Evolutionary conservation across 2,888 invertebrate species (phyloP), one percentile per base, ranked within the genome.

Genomic region (Caenorhabditis sulstoni): DNA sequence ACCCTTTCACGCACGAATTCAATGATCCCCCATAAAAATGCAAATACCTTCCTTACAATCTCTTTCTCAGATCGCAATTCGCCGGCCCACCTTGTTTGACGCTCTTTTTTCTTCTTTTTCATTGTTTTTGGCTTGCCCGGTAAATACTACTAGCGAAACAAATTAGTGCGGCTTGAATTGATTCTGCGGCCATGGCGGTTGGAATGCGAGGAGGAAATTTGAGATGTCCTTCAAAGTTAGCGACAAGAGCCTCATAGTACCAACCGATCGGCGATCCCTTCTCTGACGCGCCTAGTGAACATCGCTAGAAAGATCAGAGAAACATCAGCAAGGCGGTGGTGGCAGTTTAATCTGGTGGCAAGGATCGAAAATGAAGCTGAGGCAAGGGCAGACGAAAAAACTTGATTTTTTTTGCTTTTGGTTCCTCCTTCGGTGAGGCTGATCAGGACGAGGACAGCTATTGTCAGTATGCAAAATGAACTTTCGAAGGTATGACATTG

Each of bases 111-210:
- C 55, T 37, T 41, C 29, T 29, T 49, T 49, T 22, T 12, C 12
- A 22, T 49, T 20, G 37, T n/a, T 67, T 58, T 49, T 50, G 67
- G 50, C 61, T 59, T 61, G 44, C 49, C 18, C 35, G 70, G 70
- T 70, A 70, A 61, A 53, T 61, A 70, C 70, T 61, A 70, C 70
- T 70, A 61, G 70, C 52, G 61, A 53, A 70, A 61, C 70, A 70
- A 62, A 71, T 71, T 71, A 71, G 62, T 62, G 71, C 61, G 55
- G 71, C 71, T 71, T 71, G 62, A 71, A 71, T 62, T 71, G 71
- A 49, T 71, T 55, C 41, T 29, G 29, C 29, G 4, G 55, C 39
- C 47, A 23, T 55, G 55, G 59, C 55, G 39, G 61, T 61, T 71
- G 71, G 61, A 71, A 62, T 71, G 61, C 62, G 7, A 29, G 29